Evolutionary conservation across 37 sponge, comb jelly and placozoan genomes (phyloP), one percentile per base, ranked within the genome.

Genomic region (Geodia barretti): DNA sequence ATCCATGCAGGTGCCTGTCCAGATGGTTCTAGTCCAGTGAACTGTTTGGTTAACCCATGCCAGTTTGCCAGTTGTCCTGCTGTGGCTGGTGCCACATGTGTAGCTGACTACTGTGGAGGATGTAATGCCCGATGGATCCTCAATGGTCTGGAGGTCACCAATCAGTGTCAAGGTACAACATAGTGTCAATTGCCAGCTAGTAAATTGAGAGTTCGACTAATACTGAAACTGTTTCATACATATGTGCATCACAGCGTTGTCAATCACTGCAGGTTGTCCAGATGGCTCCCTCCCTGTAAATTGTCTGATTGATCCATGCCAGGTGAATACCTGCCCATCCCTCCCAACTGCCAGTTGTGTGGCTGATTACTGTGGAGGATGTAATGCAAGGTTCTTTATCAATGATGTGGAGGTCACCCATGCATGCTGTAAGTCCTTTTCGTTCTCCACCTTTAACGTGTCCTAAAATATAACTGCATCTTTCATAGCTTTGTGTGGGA

Each of bases 61-160:
- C 25, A 23, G n/a, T 5, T 7, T 29, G 65, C 65, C 65, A 29
- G 29, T 26, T 64, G 65, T 64, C 65, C 65, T 7, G 65, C 65
- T 23, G 5, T 64, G 8, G 25, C 11, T 7, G 30, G 5, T 23
- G 65, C 65, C 25, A 64, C 65, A 23, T 64, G 65, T 26, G 30
- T 26, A n/a, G 65, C 11, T 24, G 65, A 64, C 65, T 64, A 64
- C n/a, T 64, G 65, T 26, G 65, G 65, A 29, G 65, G 65, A 23
- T 64, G 65, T n/a, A 64, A 64, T 64, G 65, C 65, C 5, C 25
- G 65, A 64, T 64, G 65, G 65, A 29, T 29, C 30, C 29, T 64
- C 30, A n/a, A 26, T 29, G 30, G 65, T 26, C 25, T 7, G 25
- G 65, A 64, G 30, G 65, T 64, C 65, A 64, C 65, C 11, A 19